Conservation (phyloP, 2,113 vertebrate genomes). For the Coregonus clupeaformis region DNA sequence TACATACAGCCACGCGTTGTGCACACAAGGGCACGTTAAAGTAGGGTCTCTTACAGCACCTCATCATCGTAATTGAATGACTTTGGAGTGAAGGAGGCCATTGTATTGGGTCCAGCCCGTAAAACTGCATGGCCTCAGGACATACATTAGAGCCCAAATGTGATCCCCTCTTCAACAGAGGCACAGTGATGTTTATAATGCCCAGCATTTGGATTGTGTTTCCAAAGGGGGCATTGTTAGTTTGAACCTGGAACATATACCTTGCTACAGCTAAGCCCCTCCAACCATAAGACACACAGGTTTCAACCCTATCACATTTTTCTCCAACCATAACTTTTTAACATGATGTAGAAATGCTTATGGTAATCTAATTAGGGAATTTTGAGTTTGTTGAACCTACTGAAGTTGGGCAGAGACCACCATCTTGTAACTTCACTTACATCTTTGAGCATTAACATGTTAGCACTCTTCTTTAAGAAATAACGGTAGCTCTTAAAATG, state of each 20-base stretch:
- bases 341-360: not conserved
- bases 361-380: not conserved
- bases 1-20: constrained; percentile 9
- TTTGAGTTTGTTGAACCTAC: not conserved
- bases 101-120: constrained; percentile 40
- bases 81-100: constrained; percentile 32
- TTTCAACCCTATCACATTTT: not conserved
- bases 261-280: not conserved
- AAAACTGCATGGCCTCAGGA: constrained; percentile 45
- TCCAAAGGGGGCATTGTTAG: constrained; percentile 17
- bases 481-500: no score
- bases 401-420: not conserved
- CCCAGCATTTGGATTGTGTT: constrained; percentile 11
- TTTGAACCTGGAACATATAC: constrained; percentile 2
- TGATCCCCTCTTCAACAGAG: constrained; percentile 23
- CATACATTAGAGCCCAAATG: constrained; percentile 44
- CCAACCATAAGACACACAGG: not conserved
- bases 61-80: constrained; percentile 11
- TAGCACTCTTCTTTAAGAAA: no score
- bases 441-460: no score
- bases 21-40: not conserved
- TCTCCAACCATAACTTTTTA: not conserved
- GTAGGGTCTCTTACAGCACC: not conserved
- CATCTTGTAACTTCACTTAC: no score
- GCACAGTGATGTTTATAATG: constrained; percentile 1